Percentiles rank a stretch among this genome's conserved stretches.
phyloP scores from a whole-genome alignment of 1,140 invertebrate genomes.

The Heliconius himera region DNA sequence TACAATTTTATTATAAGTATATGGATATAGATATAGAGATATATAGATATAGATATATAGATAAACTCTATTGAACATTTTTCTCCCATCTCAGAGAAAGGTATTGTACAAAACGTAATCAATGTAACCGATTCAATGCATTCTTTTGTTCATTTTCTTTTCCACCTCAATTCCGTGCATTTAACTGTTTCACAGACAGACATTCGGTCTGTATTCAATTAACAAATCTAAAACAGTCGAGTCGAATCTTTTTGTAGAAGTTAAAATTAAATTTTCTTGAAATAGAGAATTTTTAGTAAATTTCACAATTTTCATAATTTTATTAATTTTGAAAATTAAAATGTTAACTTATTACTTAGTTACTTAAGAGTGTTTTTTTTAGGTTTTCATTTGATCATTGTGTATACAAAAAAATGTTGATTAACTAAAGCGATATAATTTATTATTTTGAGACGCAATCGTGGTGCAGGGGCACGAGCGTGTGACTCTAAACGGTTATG shows the following conservation, averaged over 20 bases:
- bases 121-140: background rate
- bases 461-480: too few species aligned
- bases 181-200: conserved; percentile 12
- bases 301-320: too few species aligned
- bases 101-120: background rate
- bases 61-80: background rate
- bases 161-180: background rate
- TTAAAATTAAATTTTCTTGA: background rate
- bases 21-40: background rate
- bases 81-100: background rate
- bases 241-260: background rate
- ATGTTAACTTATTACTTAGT: too few species aligned
- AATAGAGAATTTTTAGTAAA: too few species aligned
- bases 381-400: too few species aligned
- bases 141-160: conserved; percentile 13
- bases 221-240: conserved; percentile 4
- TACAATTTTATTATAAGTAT: too few species aligned
- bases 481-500: too few species aligned
- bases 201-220: conserved; percentile 11
- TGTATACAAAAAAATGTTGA: too few species aligned
- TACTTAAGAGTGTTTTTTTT: too few species aligned
- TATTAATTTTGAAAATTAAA: too few species aligned
- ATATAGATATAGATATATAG: background rate
- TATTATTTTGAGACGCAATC: too few species aligned
- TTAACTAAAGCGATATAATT: too few species aligned